phyloP scores from a whole-genome alignment of 2,888 invertebrate genomes.

The Timema podura region DNA sequence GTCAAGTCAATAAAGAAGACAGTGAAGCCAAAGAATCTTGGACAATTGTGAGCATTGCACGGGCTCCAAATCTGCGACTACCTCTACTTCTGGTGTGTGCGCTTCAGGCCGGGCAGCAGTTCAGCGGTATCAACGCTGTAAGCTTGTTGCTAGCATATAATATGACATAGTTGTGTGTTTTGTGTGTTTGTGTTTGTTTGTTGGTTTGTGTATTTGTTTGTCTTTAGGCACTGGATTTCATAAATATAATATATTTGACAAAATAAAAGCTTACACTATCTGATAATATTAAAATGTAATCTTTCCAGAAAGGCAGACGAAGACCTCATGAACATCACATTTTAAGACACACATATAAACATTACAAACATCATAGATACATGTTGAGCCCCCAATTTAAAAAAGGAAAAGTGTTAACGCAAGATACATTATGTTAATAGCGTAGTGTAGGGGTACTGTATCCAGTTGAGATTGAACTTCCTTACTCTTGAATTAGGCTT shows the following conservation, averaged over 20 bases:
- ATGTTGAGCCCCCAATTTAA: too few species aligned
- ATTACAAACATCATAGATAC: too few species aligned
- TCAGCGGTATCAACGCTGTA: conserved; percentile 87
- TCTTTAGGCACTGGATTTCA: neutral
- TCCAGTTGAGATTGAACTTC: too few species aligned
- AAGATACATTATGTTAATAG: too few species aligned
- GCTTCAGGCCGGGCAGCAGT: conserved; percentile 83
- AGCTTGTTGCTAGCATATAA: conserved; percentile 39
- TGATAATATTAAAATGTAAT: too few species aligned
- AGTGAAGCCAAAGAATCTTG: conserved; percentile 45
- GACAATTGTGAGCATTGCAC: conserved; percentile 56
- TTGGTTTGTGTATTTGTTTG: neutral
- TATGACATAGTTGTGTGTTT: neutral
- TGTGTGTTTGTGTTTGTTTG: neutral
- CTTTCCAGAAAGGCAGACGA: too few species aligned
- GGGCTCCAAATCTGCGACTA: conserved; percentile 56
- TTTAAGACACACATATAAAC: too few species aligned
- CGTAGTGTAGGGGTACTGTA: too few species aligned
- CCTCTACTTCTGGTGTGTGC: conserved; percentile 73
- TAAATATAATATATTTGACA: neutral
- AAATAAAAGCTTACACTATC: too few species aligned
- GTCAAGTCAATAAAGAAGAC: conserved; percentile 29
- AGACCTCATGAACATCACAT: too few species aligned
- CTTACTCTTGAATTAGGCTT: too few species aligned
- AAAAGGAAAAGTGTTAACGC: too few species aligned